Evolutionary conservation across 2,113 vertebrate genomes (phyloP).

Genomic region (Mellivora capensis): DNA sequence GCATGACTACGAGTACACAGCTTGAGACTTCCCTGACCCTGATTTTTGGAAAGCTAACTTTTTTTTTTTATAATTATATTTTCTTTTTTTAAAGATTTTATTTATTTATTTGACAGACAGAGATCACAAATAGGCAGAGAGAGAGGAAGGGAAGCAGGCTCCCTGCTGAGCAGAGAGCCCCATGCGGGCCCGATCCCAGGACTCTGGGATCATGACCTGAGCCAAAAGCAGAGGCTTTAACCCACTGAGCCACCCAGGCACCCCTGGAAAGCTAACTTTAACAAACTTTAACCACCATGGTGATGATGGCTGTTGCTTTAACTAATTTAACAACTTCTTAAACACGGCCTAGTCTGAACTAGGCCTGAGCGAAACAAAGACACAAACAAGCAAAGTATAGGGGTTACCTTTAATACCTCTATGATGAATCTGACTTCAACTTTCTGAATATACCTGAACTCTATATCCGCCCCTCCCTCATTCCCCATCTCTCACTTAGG

Average conservation of each 20-base stretch:
- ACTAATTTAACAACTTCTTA: not conserved
- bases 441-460: not conserved
- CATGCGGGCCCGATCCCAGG: too few species aligned
- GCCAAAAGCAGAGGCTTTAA: too few species aligned
- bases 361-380: not conserved
- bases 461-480: not conserved
- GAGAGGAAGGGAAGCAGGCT: too few species aligned
- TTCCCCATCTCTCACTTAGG: not conserved
- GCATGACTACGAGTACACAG: not conserved
- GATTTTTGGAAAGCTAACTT: not conserved
- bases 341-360: not conserved
- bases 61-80: too few species aligned
- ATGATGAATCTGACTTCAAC: conserved; percentile 17
- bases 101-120: too few species aligned
- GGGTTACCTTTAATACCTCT: not conserved
- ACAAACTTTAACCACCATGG: too few species aligned
- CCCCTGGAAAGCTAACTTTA: too few species aligned
- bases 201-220: too few species aligned
- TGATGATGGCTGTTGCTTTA: not conserved
- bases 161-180: too few species aligned
- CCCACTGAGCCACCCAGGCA: too few species aligned
- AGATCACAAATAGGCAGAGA: too few species aligned
- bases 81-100: too few species aligned
- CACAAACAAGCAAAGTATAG: not conserved
- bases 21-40: not conserved